These are phyloP conservation scores for Melanocharis versteri DNA, from an alignment of 2,113 vertebrate species.

Conservation along the genomic window DNA sequence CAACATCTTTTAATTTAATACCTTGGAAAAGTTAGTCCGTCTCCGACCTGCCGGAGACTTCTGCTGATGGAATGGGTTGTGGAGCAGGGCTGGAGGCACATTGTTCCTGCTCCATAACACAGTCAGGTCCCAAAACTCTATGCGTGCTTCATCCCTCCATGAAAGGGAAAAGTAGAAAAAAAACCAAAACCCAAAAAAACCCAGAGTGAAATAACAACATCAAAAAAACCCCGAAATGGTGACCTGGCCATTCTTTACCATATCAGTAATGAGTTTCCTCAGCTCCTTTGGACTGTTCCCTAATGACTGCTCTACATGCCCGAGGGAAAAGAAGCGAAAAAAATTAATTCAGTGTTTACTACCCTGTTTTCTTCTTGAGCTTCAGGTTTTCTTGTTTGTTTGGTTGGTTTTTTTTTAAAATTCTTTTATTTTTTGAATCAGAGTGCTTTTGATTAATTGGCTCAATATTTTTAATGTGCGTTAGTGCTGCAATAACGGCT, in stretches of 20 bases:
- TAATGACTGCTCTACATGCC: background rate
- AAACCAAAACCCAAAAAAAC: background rate
- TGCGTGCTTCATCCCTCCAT: background rate
- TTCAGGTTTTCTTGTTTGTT: background rate
- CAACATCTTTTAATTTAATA: slow-evolving; percentile 85
- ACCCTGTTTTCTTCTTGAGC: background rate
- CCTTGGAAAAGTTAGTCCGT: slow-evolving; percentile 76
- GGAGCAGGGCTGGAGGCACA: background rate
- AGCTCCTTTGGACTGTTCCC: background rate
- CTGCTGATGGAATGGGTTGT: slow-evolving; percentile 73
- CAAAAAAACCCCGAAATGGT: accelerated
- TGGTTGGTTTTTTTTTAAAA: too few species aligned
- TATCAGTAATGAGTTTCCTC: background rate
- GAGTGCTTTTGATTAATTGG: background rate
- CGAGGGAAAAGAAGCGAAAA: background rate
- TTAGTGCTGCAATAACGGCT: background rate
- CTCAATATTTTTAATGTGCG: background rate
- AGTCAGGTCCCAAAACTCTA: background rate
- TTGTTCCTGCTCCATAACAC: background rate
- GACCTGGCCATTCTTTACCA: background rate
- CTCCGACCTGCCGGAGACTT: slow-evolving; percentile 68
- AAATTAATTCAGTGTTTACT: background rate
- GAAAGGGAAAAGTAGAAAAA: background rate
- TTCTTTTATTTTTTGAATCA: background rate
- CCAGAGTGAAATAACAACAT: background rate